A percentile compares a stretch with the other conserved stretches of the same genome.
phyloP scores from a whole-genome alignment of 1,140 invertebrate species.

The Alviniconcha marisindica region DNA sequence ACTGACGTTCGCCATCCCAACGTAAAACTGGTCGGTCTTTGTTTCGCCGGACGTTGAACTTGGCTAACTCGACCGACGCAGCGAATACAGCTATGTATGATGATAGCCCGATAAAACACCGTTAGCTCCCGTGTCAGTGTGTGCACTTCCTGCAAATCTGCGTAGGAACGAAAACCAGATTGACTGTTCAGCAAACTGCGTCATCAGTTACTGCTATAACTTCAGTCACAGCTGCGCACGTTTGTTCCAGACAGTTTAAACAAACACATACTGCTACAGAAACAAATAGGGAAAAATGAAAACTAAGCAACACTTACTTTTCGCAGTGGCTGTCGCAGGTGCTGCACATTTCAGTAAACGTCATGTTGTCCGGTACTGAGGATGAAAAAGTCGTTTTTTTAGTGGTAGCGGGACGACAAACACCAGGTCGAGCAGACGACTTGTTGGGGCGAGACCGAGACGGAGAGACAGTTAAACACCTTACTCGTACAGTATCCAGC shows the following conservation, averaged over 20 bases:
- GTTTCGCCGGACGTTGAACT: too few species aligned
- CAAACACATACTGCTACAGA: neutral
- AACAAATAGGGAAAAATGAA: neutral
- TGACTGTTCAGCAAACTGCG: neutral
- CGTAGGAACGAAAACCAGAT: neutral
- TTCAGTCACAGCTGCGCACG: neutral
- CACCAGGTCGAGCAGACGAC: neutral
- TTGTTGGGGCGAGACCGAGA: neutral
- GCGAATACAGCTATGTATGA: too few species aligned
- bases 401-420: too few species aligned
- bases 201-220: neutral
- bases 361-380: conserved; percentile 25
- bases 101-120: too few species aligned
- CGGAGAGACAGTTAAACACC: too few species aligned
- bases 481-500: neutral
- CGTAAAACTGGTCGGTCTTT: too few species aligned
- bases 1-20: too few species aligned
- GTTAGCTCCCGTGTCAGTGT: too few species aligned
- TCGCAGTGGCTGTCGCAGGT: neutral
- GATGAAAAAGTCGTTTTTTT: neutral
- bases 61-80: too few species aligned
- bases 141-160: neutral
- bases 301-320: conserved; percentile 10
- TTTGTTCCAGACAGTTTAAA: neutral
- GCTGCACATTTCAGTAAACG: conserved; percentile 30